Percentiles rank a stretch among this genome's conserved stretches.
These are phyloP conservation scores for Habrosyne pyritoides DNA, from an alignment of 2,888 invertebrate genomes.

Conservation along the genomic window DNA sequence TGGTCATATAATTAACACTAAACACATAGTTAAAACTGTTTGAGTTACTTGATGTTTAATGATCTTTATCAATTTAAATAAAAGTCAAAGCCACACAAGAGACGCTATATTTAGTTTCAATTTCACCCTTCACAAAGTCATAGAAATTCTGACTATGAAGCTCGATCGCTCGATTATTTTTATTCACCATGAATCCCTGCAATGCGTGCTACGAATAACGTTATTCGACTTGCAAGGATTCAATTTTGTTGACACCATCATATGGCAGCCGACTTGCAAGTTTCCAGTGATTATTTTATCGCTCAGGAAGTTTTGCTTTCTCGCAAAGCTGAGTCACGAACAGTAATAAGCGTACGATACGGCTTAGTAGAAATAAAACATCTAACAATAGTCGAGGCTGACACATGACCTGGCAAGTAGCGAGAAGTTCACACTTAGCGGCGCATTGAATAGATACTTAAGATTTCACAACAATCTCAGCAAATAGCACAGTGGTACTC, in stretches of 20 bases:
- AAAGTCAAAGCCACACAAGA: not conserved
- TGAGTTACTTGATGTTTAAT: too few relatives aligned
- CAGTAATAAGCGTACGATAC: not conserved
- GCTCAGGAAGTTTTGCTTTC: conserved; percentile 5
- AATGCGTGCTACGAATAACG: conserved; percentile 25
- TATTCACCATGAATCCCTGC: conserved; percentile 24
- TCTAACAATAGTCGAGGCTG: not conserved
- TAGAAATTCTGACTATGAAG: conserved; percentile 20
- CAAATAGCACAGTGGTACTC: not conserved
- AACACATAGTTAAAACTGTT: too few relatives aligned
- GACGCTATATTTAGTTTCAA: not conserved
- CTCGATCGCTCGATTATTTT: conserved; percentile 35
- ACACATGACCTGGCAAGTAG: not conserved
- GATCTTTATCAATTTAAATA: too few relatives aligned
- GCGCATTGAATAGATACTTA: not conserved
- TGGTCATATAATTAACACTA: not conserved
- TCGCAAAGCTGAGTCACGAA: conserved; percentile 6
- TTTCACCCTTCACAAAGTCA: not conserved
- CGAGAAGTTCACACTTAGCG: not conserved
- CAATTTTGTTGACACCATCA: conserved; percentile 4
- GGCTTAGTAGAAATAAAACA: not conserved
- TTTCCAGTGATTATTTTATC: conserved; percentile 4
- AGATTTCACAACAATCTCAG: not conserved
- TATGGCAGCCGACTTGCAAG: not conserved
- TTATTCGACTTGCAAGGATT: conserved; percentile 14